phyloP scores from a whole-genome alignment of 37 sponge, comb jelly and placozoan species.

The Geodia barretti region DNA sequence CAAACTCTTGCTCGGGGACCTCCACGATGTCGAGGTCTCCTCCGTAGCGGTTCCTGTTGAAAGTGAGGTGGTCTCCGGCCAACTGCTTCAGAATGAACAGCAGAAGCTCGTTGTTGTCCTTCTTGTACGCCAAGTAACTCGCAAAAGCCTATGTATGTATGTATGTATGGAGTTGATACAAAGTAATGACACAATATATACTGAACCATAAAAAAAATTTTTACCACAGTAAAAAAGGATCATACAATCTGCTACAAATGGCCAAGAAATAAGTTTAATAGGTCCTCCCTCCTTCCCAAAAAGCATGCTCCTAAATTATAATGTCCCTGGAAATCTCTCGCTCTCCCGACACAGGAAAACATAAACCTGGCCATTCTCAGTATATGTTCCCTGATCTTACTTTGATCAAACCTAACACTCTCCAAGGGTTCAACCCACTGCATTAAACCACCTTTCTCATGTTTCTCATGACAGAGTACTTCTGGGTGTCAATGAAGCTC shows the following conservation, averaged over 20 bases:
- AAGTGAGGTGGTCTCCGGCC: constrained; percentile 86
- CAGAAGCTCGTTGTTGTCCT: constrained; percentile 98
- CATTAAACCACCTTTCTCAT: constrained; percentile 87
- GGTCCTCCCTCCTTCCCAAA: too few species aligned
- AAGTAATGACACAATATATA: neutral
- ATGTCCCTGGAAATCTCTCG: too few species aligned
- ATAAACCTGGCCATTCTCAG: too few species aligned
- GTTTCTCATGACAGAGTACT: constrained; percentile 97
- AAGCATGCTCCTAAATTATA: too few species aligned
- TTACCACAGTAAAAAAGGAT: neutral
- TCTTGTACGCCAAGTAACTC: constrained; percentile 89
- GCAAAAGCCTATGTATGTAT: constrained; percentile 99
- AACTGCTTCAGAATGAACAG: constrained; percentile 95
- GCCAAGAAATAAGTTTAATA: too few species aligned
- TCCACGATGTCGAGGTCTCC: constrained; percentile 87
- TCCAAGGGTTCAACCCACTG: neutral
- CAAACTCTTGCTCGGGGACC: constrained; percentile 92
- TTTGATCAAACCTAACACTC: too few species aligned
- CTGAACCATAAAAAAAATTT: neutral
- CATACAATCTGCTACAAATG: neutral
- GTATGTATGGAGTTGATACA: neutral
- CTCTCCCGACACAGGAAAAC: too few species aligned
- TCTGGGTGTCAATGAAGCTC: constrained; percentile 99
- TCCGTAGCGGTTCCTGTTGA: constrained; percentile 88
- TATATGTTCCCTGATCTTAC: too few species aligned